Evolutionary conservation across 2,113 vertebrate genomes (phyloP).

Genomic region (Myanophis thanlyinensis): DNA sequence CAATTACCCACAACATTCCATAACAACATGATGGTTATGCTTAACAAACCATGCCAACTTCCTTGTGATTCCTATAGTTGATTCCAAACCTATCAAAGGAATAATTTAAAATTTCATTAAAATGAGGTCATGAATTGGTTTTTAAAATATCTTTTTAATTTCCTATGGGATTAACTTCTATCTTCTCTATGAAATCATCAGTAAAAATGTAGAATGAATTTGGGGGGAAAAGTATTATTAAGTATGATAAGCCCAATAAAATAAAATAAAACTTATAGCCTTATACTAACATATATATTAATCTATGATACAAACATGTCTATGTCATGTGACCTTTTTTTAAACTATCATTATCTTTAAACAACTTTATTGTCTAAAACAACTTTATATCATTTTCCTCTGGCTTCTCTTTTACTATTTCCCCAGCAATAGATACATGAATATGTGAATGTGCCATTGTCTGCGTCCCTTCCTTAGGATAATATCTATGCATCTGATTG

Average conservation of each 20-base stretch:
- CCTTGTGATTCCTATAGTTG: neutral
- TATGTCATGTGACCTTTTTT: neutral
- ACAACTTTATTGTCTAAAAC: neutral
- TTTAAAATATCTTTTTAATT: neutral
- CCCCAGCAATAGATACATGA: neutral
- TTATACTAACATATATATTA: neutral
- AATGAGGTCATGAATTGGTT: neutral
- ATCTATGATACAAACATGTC: neutral
- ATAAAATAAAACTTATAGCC: neutral
- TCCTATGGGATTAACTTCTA: no score
- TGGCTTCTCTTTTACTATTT: neutral
- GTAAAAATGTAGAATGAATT: neutral
- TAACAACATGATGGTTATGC: neutral
- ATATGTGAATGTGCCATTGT: neutral
- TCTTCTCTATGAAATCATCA: neutral
- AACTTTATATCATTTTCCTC: neutral
- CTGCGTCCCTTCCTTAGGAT: neutral
- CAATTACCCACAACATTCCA: neutral
- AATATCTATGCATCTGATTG: neutral
- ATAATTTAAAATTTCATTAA: neutral
- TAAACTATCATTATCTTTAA: neutral
- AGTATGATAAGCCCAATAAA: neutral
- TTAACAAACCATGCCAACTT: neutral
- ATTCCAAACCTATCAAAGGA: neutral
- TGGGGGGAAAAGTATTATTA: neutral